phyloP scores from a whole-genome alignment of 2,113 vertebrate genomes.

The Anguilla rostrata region DNA sequence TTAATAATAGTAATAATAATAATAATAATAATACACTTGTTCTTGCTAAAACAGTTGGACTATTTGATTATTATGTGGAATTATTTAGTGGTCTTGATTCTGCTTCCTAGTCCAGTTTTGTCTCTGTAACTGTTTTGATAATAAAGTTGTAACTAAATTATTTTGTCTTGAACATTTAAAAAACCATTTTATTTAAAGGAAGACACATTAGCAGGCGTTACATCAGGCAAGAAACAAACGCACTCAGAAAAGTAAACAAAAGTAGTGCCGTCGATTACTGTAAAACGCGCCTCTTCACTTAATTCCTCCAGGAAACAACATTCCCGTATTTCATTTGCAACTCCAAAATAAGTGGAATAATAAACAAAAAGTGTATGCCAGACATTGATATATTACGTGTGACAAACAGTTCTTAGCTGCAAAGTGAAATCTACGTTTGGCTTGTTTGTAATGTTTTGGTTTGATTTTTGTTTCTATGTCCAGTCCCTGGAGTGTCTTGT shows the following conservation, averaged over 20 bases:
- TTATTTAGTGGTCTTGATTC: no score
- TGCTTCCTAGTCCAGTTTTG: no score
- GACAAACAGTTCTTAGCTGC: constrained; percentile 3
- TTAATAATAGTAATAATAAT: not conserved
- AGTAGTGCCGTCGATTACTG: not conserved
- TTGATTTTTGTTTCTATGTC: constrained; percentile 23
- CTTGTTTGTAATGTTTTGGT: not conserved
- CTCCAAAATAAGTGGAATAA: not conserved
- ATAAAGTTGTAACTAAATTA: no score
- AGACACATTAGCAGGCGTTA: not conserved
- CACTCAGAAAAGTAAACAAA: not conserved
- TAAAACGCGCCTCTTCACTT: no score
- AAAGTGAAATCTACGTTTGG: not conserved
- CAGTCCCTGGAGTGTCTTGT: constrained; percentile 78
- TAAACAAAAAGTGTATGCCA: not conserved
- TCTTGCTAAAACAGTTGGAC: not conserved
- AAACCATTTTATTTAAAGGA: not conserved
- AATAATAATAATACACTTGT: not conserved
- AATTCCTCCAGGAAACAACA: no score
- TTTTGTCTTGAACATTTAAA: no score
- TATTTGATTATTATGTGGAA: not conserved
- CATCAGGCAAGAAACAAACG: not conserved
- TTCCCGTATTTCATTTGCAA: no score
- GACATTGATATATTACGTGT: not conserved
- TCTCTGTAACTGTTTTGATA: no score